Percentiles rank a stretch among this genome's conserved stretches.
phyloP scores from a whole-genome alignment of 2,113 vertebrate species.

The Ciconia boyciana region DNA sequence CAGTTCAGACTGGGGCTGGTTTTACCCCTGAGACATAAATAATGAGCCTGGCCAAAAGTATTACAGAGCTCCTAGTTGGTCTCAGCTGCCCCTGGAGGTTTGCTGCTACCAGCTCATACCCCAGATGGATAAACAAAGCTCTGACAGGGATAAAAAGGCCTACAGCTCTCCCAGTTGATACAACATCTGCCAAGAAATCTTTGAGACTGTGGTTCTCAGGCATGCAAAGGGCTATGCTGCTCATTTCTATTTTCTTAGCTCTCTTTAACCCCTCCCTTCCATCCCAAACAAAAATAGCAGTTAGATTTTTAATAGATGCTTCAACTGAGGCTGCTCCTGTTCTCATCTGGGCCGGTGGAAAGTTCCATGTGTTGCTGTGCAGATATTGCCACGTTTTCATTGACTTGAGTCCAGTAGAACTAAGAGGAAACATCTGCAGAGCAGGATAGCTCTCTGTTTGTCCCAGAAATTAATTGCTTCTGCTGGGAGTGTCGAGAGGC shows the following conservation, averaged over 20 bases:
- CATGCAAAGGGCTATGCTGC: not conserved
- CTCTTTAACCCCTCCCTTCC: slow-evolving; percentile 27
- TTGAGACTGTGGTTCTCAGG: slow-evolving; percentile 19
- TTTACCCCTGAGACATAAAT: not conserved
- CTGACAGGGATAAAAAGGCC: not conserved
- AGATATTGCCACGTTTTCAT: slow-evolving; percentile 77
- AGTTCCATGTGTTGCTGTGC: slow-evolving; percentile 58
- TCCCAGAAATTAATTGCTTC: slow-evolving; percentile 61
- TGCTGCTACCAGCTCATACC: not conserved
- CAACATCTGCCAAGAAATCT: slow-evolving; percentile 7
- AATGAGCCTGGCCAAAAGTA: not conserved
- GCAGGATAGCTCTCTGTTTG: slow-evolving; percentile 58
- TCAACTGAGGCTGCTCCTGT: not conserved
- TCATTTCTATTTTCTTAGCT: slow-evolving; percentile 13
- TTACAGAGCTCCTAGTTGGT: not conserved
- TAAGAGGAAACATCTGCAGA: slow-evolving; percentile 74
- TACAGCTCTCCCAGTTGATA: not conserved
- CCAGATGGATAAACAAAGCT: not conserved
- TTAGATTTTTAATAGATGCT: not conserved
- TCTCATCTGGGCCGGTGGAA: slow-evolving; percentile 51
- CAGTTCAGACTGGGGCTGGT: not conserved
- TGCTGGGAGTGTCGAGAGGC: not conserved
- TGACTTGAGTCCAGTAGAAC: slow-evolving; percentile 40
- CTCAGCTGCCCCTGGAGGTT: not conserved
- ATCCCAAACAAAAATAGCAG: slow-evolving; percentile 14